Evolutionary conservation across 2,113 vertebrate genomes (phyloP), one percentile per base, ranked within the genome.

Genomic region (Capricornis sumatraensis): DNA sequence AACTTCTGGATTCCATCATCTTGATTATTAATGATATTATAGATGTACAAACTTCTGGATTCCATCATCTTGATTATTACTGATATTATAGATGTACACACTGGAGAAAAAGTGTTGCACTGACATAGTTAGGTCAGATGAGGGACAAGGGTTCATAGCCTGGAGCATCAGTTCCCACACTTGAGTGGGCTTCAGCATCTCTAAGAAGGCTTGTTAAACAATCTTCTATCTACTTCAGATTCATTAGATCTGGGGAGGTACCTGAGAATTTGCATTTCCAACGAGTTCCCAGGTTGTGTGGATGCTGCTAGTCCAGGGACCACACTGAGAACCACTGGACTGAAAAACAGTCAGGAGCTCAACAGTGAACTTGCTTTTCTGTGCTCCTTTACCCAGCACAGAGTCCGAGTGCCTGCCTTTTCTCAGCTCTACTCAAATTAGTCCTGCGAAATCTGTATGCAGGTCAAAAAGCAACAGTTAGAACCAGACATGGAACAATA

Each of bases 1-100:
- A 85, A 79, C 17, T 28, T 64, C 52, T 76, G 36, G 5, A 74
- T 47, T 92, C n/a, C n/a, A 40, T 78, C 81, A 57, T 71, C 52
- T 89, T 85, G 19, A 83, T 94, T 93, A 82, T 57, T 87, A 95
- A 67, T 82, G 52, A 84, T 88, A 17, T 88, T 95, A 45, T 43
- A 43, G 45, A 45, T 45, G 9, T 23, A 78, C 33, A 67, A n/a
- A n/a, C n/a, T n/a, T n/a, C n/a, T n/a, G n/a, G n/a, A n/a, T n/a
- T n/a, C n/a, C n/a, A n/a, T n/a, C 81, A 57, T 71, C 52, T 89
- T 85, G 19, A 83, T 94, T 93, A 82, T 57, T 87, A 95, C 60
- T 82, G 52, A 84, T 88, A 43, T 43, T 43, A 43, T 43, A 43
- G 45, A 45, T 45, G 9, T 23, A 78, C 33, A 67, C 85, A n/a